Base-by-base conservation (phyloP, 2,113 vertebrate species). In the Empidonax alnorum region DNA sequence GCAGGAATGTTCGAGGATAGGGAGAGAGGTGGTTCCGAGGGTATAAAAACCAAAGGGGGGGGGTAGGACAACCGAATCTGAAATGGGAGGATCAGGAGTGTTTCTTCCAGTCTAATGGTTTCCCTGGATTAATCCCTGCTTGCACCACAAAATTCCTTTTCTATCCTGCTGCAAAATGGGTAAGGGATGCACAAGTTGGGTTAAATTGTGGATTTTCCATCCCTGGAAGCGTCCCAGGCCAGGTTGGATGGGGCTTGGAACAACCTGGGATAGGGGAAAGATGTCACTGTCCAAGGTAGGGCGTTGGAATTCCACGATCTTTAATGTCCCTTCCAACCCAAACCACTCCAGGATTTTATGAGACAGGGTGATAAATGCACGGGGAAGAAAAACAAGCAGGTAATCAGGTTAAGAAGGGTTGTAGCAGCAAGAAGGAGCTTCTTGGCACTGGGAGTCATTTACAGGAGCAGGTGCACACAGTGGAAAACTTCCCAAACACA, bases 391-490 rank as follows among this genome's bases (percentile, higher is more conserved):
- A 81, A 3, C 9, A 37, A 37, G 4, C 21, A 10, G 12, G 19
- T 39, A 50, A 44, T 5, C 22, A 4, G 25, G 33, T 23, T 0
- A 39, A 58, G 28, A 68, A 35, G 53, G 23, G 23, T 42, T 13
- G 19, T 14, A 44, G 39, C 11, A 82, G 35, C 16, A 72, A 53
- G 35, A 75, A 71, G 25, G 53, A 33, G 1, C 4, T 66, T 53
- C 31, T 14, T 5, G 46, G 47, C 10, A 7, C 25, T 52, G 67
- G 12, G 10, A 31, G 49, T 16, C 23, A 9, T 13, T 3, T 62
- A 2, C 41, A n/a, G 35, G 19, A 39, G 10, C 5, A 19, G 7
- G 15, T 33, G 2, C 7, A 37, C 25, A 5, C 0, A 15, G 25
- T 1, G 3, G 59, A 9, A 33, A 81, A 81, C 35, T 61, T 35